Base-by-base conservation (phyloP, 2,888 invertebrate species). In the Ectemnius cavifrons region DNA sequence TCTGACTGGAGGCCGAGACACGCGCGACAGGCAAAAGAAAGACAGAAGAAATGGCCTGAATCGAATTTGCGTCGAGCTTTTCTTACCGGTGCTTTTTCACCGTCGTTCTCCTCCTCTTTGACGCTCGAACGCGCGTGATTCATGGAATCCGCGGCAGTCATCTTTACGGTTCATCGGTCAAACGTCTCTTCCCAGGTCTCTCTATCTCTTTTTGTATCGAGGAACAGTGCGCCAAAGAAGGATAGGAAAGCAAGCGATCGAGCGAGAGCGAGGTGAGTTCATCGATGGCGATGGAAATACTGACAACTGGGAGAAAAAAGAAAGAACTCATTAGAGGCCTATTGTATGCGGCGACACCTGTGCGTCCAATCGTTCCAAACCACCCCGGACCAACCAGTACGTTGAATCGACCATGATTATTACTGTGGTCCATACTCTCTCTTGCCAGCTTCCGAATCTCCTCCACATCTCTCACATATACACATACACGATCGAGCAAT, bases 131-230 rank as follows among this genome's bases (percentile, higher is more conserved):
- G 52, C 14, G 16, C 52, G 64, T 63, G 77, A 77, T 75, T 75
- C 72, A 72, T 68, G 66, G 60, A 77, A 77, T 75, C 68, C 74
- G 68, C 67, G 70, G 60, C 65, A 73, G 58, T 65, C 74, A 71
- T 77, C 77, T 71, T 77, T 52, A 77, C 76, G 76, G 67, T 73
- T 18, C 64, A 52, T 49, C 61, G 73, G 71, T 76, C 76, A 76
- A 76, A 76, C 76, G 73, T 37, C 67, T 69, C 57, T 68, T 72
- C 67, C 61, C 27, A 1, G 61, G 2, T 67, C 61, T 58, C 14
- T 67, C 28, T 52, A 4, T 16, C 52, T 52, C 16, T 52, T 52
- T 52, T 52, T 52, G 1, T 16, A 52, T 52, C 16, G 52, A 13
- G 16, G 16, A 52, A 52, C 52, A 4, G 5, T 2, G 16, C 52